Evolutionary conservation across 1,140 invertebrate genomes (phyloP).

Genomic region (Olivierus martensii): DNA sequence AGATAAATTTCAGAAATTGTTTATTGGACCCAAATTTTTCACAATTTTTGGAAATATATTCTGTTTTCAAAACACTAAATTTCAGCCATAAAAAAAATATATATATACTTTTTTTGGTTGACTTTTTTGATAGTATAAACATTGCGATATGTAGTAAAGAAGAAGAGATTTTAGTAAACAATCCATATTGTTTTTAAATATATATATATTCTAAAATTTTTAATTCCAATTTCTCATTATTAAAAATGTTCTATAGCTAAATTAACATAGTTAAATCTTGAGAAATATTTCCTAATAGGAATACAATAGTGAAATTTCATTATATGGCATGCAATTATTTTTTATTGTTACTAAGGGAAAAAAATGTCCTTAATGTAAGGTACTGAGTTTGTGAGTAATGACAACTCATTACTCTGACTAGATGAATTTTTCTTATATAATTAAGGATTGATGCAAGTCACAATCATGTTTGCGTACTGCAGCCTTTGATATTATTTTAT

Average conservation of each 20-base stretch:
- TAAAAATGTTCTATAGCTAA: not conserved
- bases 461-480: not conserved
- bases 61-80: too few relatives aligned
- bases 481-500: not conserved
- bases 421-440: not conserved
- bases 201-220: not conserved
- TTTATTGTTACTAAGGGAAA: not conserved
- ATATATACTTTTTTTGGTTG: too few relatives aligned
- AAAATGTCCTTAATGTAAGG: constrained; percentile 15
- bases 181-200: not conserved
- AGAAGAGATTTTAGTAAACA: too few relatives aligned
- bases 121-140: too few relatives aligned
- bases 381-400: constrained; percentile 7
- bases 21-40: too few relatives aligned
- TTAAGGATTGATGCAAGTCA: not conserved
- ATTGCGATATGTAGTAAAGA: too few relatives aligned
- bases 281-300: not conserved
- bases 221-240: not conserved
- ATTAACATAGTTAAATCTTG: not conserved
- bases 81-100: too few relatives aligned
- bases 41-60: too few relatives aligned
- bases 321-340: not conserved
- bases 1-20: too few relatives aligned
- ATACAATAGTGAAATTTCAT: not conserved
- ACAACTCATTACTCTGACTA: constrained; percentile 11